Evolutionary conservation across 2,113 vertebrate species (phyloP).

Genomic region (Ondatra zibethicus): DNA sequence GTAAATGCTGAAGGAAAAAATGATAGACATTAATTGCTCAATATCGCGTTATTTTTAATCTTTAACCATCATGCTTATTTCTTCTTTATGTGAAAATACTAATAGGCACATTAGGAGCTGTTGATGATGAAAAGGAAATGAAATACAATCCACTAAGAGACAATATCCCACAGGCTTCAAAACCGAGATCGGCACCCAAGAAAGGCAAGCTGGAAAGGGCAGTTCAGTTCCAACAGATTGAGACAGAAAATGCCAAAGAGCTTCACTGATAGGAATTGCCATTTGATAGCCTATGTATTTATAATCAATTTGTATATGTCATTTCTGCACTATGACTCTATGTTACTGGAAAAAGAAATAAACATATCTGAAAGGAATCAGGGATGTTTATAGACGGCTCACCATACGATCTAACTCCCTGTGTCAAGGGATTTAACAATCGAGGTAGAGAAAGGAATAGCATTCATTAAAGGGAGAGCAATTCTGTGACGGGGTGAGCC

Average conservation of each 20-base stretch:
- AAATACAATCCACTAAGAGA: neutral
- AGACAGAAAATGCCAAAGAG: conserved; percentile 27
- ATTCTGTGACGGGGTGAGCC: neutral
- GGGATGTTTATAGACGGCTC: neutral
- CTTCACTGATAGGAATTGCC: conserved; percentile 35
- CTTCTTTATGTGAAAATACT: neutral
- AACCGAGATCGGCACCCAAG: neutral
- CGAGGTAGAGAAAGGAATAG: neutral
- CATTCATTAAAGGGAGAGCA: neutral
- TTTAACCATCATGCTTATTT: neutral
- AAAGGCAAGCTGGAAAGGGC: neutral
- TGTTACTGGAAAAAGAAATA: conserved; percentile 36
- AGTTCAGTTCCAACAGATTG: neutral
- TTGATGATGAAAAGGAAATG: neutral
- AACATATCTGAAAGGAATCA: conserved; percentile 42
- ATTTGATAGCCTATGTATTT: conserved; percentile 41
- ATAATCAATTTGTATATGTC: conserved; percentile 52
- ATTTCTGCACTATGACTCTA: conserved; percentile 24
- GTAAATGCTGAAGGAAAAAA: conserved; percentile 16
- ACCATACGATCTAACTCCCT: conserved; percentile 29
- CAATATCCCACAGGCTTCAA: neutral
- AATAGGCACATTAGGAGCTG: neutral
- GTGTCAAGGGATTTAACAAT: conserved; percentile 50
- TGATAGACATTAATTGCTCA: conserved; percentile 3
- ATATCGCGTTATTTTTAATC: neutral